These are phyloP conservation scores for Benitochromis conjunctus DNA, from an alignment of 2,113 vertebrate genomes.

Conservation along the genomic window DNA sequence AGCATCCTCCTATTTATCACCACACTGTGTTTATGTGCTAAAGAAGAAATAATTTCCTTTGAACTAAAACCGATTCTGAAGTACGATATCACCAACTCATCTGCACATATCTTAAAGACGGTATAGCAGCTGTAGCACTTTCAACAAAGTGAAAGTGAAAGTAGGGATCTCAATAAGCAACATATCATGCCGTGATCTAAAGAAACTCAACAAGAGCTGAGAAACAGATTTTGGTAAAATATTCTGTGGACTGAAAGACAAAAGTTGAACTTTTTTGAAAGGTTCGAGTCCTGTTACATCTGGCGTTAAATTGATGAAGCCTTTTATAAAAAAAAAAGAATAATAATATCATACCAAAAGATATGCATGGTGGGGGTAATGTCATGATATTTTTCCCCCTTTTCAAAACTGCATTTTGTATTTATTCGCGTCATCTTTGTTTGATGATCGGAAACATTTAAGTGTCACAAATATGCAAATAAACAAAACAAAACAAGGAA, in stretches of 20 bases:
- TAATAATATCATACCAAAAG: neutral
- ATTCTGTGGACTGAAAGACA: neutral
- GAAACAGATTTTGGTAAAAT: neutral
- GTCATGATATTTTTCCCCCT: neutral
- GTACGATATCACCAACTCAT: neutral
- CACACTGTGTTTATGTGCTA: neutral
- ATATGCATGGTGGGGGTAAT: neutral
- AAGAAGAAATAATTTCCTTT: neutral
- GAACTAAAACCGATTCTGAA: neutral
- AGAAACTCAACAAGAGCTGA: neutral
- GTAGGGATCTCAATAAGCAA: neutral
- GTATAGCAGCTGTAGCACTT: neutral
- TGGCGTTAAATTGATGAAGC: neutral
- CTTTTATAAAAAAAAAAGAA: neutral
- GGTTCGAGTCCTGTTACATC: fast-evolving
- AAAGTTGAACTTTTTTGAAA: neutral
- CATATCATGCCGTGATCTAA: neutral
- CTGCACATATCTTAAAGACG: neutral
- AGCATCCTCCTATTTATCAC: neutral
- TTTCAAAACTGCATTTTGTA: neutral
- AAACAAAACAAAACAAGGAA: neutral
- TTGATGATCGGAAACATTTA: neutral
- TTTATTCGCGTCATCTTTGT: neutral
- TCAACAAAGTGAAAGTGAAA: neutral
- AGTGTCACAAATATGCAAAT: neutral